Base-by-base conservation (phyloP, 1,140 invertebrate genomes). In the Arion vulgaris region DNA sequence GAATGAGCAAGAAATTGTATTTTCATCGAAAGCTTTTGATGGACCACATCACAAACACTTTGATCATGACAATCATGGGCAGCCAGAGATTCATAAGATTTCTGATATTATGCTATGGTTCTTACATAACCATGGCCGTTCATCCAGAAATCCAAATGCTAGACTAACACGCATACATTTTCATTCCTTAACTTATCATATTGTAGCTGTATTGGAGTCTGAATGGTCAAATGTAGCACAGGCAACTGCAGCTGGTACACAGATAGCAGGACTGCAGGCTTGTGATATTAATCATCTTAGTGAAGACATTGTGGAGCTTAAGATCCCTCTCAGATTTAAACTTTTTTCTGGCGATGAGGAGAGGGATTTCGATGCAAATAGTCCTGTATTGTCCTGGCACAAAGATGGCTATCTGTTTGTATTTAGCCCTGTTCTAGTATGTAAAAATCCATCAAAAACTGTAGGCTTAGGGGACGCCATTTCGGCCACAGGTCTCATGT, bases 381-480 rank as follows among this genome's bases (percentile, higher is more conserved):
- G 87, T 34, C 92, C 93, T 28, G 88, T 93, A 26, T 87, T 91
- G 23, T 88, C 88, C 23, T 93, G 93, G 91, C 86, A 90, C 79
- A 86, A 87, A 49, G 88, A 90, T 72, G 92, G 91, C 34, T 88
- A 90, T 80, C 69, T 93, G 41, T 93, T 93, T 88, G 91, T 91
- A 51, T 92, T 93, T 79, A 93, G 93, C 83, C 93, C 93, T 17
- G 92, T 93, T 23, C 86, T 93, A 73, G 93, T 93, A 26, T 93
- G 93, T 85, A 92, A 91, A 85, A 85, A 91, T 74, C 93, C 93
- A 9, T 71, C 89, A 45, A 93, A 93, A 84, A 93, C 93, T 39
- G 93, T 93, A 36, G 93, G 93, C 39, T 84, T 93, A 36, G 93
- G 93, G 41, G 93, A 93, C 89, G 90, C 93, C n/a, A 93, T 93